These are phyloP conservation scores for Eupithecia centaureata DNA, from an alignment of 2,888 invertebrate genomes.

Conservation along the genomic window DNA sequence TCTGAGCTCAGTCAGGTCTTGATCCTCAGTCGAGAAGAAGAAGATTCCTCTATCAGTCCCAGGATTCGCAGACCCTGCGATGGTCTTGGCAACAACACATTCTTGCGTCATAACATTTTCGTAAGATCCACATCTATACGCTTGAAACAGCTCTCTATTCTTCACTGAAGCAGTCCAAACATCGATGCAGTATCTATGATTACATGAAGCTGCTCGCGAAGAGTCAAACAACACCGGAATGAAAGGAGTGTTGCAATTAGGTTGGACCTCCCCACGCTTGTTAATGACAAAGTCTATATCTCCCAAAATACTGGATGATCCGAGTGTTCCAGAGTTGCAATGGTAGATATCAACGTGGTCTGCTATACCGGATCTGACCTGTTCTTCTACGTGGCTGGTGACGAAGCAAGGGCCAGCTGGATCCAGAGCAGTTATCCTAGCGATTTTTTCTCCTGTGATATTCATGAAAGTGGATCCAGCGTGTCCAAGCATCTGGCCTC, in stretches of 20 bases:
- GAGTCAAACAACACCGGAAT: slow-evolving; percentile 70
- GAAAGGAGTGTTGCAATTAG: slow-evolving; percentile 75
- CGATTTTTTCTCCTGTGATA: slow-evolving; percentile 61
- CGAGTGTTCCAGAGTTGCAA: slow-evolving; percentile 83
- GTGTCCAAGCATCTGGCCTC: slow-evolving; percentile 71
- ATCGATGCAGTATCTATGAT: slow-evolving; percentile 69
- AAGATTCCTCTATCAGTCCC: slow-evolving; percentile 70
- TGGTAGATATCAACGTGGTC: slow-evolving; percentile 85
- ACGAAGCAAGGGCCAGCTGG: slow-evolving; percentile 79
- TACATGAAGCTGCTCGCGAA: slow-evolving; percentile 71
- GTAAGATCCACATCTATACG: slow-evolving; percentile 69
- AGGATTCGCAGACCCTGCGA: slow-evolving; percentile 73
- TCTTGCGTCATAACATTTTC: slow-evolving; percentile 60
- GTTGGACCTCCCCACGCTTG: slow-evolving; percentile 83
- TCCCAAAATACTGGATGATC: slow-evolving; percentile 77
- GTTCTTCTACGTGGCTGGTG: slow-evolving; percentile 66
- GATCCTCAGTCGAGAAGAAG: slow-evolving; percentile 69
- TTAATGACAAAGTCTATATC: slow-evolving; percentile 85
- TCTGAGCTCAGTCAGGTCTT: slow-evolving; percentile 43
- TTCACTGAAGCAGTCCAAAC: slow-evolving; percentile 68
- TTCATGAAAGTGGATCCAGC: slow-evolving; percentile 63
- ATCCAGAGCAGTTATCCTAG: slow-evolving; percentile 71
- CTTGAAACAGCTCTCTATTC: slow-evolving; percentile 62
- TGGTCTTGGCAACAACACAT: slow-evolving; percentile 58
- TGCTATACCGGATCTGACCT: slow-evolving; percentile 82